Base-by-base conservation (phyloP, 2,113 vertebrate genomes). In the Lates calcarifer region DNA sequence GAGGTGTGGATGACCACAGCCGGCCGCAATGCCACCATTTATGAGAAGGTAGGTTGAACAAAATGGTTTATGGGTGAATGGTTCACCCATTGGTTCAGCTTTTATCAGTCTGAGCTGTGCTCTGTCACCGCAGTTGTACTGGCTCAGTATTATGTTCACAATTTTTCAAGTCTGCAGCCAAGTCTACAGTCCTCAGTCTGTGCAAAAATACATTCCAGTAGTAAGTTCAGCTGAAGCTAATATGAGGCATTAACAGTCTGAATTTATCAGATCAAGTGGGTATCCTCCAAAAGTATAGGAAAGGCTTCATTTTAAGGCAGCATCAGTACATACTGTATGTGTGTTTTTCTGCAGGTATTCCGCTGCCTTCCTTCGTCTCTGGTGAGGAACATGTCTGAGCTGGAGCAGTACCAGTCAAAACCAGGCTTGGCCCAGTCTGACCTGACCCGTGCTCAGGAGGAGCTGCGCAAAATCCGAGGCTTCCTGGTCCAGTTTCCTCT, bases 401-500 rank as follows among this genome's bases (percentile, higher is more conserved):
- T 99, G 85, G 94, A 96, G 77, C 96, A 96, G 1, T 99, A 96
- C 91, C 96, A 97, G 83, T 94, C 77, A 81, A 97, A 96, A 85
- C 89, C 93, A 1, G 94, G 95, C 69, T 77, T 99, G 80, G 96
- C 96, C 2, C 96, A 89, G 12, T 95, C 95, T 26, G 97, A 99
- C 71, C 93, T 93, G 2, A 53, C 0, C 0, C 96, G 95, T 69
- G 98, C 98, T 57, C 92, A 95, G 20, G 98, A 99, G 81, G 97
- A 98, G 82, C 84, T 99, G 55, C 97, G 95, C 80, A 99, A 97
- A 92, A 99, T 99, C 74, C 95, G 95, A 43, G 98, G 98, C 3
- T 99, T 99, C 94, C 92, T 99, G 86, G 97, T 99, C 26, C 98
- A 99, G 86, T 98, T 99, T 81, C 98, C 98, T n/a, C 95, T 99